Base-by-base conservation (phyloP, 2,888 invertebrate genomes). In the Trileptium ribeirensis region DNA sequence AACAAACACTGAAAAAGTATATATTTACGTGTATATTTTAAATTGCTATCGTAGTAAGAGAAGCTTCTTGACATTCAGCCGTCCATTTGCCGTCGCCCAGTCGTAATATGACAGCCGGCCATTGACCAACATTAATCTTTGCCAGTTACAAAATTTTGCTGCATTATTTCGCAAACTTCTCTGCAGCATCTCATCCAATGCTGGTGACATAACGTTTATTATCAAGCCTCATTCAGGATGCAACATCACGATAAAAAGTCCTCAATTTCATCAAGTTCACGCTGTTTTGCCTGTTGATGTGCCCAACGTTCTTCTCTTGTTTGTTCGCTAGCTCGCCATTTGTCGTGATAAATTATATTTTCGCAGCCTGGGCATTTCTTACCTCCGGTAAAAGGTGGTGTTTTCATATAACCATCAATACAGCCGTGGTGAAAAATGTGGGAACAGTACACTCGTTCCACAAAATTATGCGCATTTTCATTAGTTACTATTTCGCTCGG, bases 271-370 rank as follows among this genome's bases (percentile, higher is more conserved):
- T 92, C 92, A 31, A 94, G 89, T 87, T 94, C 94, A 83, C 94
- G 89, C 85, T 92, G 91, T 81, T 93, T 91, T 0, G 94, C 94
- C 88, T 94, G 93, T 86, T 93, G 92, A 86, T 93, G 93, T 0
- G 93, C 93, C 93, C 94, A 94, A 77, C 93, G 90, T 77, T 92
- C 91, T 88, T 94, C 94, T 0, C 93, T 92, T 40, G 93, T 89
- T 86, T 92, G 92, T 37, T 93, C 92, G 79, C 91, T 91, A 1
- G 93, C 88, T 80, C 92, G 92, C 93, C 93, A 94, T 86, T 93
- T 93, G 84, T 93, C 93, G 86, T 94, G 93, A 85, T 91, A 92
- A 83, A 94, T 92, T 85, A 91, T 91, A 84, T 92, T 90, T 2
- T 91, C 91, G 87, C 93, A 94, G 24, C 87, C 86, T 19, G 92